phyloP scores from a whole-genome alignment of 2,797 vertebrate species.

The Zenarchopterus dispar region DNA sequence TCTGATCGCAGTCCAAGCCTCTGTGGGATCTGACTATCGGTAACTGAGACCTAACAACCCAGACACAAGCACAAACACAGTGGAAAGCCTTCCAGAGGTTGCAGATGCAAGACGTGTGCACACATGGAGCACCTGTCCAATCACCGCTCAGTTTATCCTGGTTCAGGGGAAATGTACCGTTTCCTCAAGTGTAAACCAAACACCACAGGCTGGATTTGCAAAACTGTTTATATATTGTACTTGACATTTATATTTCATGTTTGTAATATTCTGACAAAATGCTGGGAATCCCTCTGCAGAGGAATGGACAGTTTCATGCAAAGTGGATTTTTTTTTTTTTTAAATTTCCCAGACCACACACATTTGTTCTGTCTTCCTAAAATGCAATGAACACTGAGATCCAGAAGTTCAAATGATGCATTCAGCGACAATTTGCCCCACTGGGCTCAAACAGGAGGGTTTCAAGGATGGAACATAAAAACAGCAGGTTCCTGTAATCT shows the following conservation, averaged over 20 bases:
- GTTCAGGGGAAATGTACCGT: constrained; percentile 48
- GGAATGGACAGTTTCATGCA: constrained; percentile 9
- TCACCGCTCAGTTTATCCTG: constrained; percentile 62
- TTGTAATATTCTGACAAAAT: constrained; percentile 24
- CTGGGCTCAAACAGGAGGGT: constrained; percentile 7
- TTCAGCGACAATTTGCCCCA: not conserved
- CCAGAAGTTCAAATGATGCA: constrained; percentile 14
- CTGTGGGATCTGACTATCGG: constrained; percentile 14
- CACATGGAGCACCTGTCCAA: constrained; percentile 66
- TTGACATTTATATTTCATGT: constrained; percentile 42
- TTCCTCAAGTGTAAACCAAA: constrained; percentile 58
- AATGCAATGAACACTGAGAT: constrained; percentile 22
- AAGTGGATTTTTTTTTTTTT: not conserved
- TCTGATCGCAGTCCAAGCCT: constrained; percentile 31
- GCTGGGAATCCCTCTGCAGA: constrained; percentile 17
- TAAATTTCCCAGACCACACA: constrained; percentile 29
- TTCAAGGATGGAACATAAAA: not conserved
- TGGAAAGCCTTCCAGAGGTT: constrained; percentile 36
- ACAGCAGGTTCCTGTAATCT: too few species aligned
- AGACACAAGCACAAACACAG: constrained; percentile 49
- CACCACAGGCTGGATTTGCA: constrained; percentile 46
- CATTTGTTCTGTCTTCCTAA: constrained; percentile 5
- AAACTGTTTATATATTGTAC: constrained; percentile 50
- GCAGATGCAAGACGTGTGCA: constrained; percentile 60
- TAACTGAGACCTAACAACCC: constrained; percentile 39